Evolutionary conservation across 2,797 vertebrate genomes (phyloP).

Genomic region (Alcedo quadribrachys): DNA sequence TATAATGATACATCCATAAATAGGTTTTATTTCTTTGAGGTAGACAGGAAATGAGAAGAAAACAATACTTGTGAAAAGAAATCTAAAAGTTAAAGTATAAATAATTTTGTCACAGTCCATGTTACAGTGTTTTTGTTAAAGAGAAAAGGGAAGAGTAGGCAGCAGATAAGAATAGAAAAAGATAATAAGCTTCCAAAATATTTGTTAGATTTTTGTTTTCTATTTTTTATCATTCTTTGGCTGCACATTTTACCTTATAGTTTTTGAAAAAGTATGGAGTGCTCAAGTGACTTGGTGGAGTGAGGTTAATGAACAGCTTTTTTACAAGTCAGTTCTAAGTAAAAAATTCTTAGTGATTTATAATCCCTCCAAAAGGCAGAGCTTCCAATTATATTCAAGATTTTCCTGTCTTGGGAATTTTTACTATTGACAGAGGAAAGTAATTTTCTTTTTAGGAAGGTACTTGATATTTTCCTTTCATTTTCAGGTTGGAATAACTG

Average conservation of each 20-base stretch:
- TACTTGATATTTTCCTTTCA: background rate
- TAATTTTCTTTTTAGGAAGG: background rate
- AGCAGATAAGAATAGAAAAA: background rate
- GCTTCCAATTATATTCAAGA: background rate
- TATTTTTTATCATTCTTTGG: background rate
- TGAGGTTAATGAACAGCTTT: background rate
- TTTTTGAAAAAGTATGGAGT: background rate
- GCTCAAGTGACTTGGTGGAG: background rate
- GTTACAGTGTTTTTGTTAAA: background rate
- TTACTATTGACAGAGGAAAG: background rate
- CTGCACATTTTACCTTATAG: background rate
- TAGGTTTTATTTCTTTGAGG: background rate
- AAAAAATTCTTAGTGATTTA: background rate
- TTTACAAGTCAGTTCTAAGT: background rate
- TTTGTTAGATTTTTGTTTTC: background rate
- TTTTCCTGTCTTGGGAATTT: background rate
- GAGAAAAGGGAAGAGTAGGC: background rate
- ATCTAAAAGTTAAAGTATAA: background rate
- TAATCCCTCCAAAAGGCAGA: background rate
- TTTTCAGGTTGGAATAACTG: background rate
- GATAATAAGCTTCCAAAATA: background rate
- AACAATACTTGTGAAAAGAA: background rate
- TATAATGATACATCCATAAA: background rate
- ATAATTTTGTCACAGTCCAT: background rate
- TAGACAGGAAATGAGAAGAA: background rate